These are phyloP conservation scores for Tinea trinotella DNA, from an alignment of 2,888 invertebrate species.

Conservation along the genomic window DNA sequence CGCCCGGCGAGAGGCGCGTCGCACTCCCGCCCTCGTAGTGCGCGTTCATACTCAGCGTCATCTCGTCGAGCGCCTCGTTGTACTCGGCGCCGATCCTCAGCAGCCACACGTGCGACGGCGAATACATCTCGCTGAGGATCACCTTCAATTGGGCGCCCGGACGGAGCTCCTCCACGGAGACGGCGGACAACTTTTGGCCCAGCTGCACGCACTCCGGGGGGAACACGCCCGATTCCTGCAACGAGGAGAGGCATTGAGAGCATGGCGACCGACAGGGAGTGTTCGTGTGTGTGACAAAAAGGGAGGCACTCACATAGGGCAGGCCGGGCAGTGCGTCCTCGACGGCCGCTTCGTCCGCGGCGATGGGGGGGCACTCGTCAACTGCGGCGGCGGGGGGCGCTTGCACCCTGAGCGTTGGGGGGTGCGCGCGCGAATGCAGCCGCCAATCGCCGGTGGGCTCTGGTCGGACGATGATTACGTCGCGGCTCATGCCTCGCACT, in stretches of 20 bases:
- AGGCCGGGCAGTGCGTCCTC: slow-evolving; percentile 20
- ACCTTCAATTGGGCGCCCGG: slow-evolving; percentile 40
- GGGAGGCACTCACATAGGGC: slow-evolving; percentile 21
- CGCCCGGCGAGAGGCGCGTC: slow-evolving; percentile 47
- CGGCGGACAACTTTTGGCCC: slow-evolving; percentile 41
- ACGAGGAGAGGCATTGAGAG: no score
- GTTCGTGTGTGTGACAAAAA: no score
- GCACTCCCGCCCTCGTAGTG: slow-evolving; percentile 32
- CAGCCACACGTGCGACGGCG: slow-evolving; percentile 73
- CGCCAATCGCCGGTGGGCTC: slow-evolving; percentile 21
- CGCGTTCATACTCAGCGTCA: slow-evolving; percentile 64
- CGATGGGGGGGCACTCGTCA: slow-evolving; percentile 20
- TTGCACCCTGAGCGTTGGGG: slow-evolving; percentile 23
- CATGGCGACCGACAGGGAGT: slow-evolving; percentile 36
- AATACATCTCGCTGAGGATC: slow-evolving; percentile 66
- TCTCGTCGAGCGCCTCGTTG: slow-evolving; percentile 45
- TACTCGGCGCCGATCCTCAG: slow-evolving; percentile 43
- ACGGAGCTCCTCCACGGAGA: slow-evolving; percentile 2
- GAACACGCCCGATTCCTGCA: slow-evolving; percentile 59
- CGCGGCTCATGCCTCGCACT: slow-evolving; percentile 33
- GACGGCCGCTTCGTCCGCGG: slow-evolving; percentile 21
- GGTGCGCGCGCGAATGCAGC: slow-evolving; percentile 22
- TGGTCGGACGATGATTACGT: slow-evolving; percentile 28
- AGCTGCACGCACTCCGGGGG: slow-evolving; percentile 55
- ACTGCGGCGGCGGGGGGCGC: slow-evolving; percentile 20